Percentiles rank a stretch among this genome's conserved stretches.
phyloP scores from a whole-genome alignment of 2,888 invertebrate species.

The Eupithecia tripunctaria region DNA sequence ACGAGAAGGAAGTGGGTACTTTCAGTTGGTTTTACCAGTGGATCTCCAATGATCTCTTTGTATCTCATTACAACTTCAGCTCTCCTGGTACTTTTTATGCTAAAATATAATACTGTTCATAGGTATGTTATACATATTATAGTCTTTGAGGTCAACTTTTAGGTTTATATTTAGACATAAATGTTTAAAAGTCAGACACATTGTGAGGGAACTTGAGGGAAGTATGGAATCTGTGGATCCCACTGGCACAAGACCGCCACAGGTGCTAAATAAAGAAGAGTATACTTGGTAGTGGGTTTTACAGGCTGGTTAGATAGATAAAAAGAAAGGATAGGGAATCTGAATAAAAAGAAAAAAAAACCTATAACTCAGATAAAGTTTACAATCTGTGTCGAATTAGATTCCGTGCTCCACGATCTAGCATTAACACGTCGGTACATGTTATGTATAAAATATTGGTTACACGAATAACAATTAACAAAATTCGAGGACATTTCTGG shows the following conservation, averaged over 20 bases:
- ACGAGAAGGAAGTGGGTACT: too few species aligned
- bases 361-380: neutral
- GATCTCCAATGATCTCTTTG: too few species aligned
- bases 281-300: neutral
- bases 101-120: too few species aligned
- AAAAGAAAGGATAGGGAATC: neutral
- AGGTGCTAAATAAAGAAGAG: neutral
- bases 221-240: neutral
- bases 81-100: too few species aligned
- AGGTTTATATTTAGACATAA: too few species aligned
- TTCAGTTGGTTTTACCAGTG: too few species aligned
- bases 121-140: too few species aligned
- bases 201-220: neutral
- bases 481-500: slow-evolving; percentile 11
- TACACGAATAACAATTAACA: slow-evolving; percentile 24
- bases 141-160: too few species aligned
- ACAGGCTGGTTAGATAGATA: neutral
- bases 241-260: neutral
- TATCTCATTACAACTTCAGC: too few species aligned
- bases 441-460: slow-evolving; percentile 18
- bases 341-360: neutral
- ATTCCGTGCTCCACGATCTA: slow-evolving; percentile 49
- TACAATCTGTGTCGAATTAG: slow-evolving; percentile 17
- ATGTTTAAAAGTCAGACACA: too few species aligned
- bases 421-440: slow-evolving; percentile 13